phyloP scores from a whole-genome alignment of 2,113 vertebrate species.

The Capreolus pygargus region DNA sequence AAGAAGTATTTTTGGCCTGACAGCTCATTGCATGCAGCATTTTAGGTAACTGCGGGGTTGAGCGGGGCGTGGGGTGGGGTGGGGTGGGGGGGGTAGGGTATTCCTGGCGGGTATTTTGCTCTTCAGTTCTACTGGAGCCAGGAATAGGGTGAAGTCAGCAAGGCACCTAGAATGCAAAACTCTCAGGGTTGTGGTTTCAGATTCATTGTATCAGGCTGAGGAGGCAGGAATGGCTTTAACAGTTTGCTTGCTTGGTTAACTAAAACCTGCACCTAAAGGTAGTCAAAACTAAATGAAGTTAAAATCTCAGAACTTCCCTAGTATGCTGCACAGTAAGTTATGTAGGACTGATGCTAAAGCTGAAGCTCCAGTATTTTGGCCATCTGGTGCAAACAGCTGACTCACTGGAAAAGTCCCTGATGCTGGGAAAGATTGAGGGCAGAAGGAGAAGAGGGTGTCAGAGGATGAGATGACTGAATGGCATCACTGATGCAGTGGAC shows the following conservation, averaged over 20 bases:
- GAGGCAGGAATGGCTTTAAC: not conserved
- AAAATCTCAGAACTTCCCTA: not conserved
- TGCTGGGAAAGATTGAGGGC: not conserved
- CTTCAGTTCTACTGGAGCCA: not conserved
- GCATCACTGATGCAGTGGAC: not conserved
- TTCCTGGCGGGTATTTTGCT: not conserved
- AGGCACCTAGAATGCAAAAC: not conserved
- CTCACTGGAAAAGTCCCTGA: not conserved
- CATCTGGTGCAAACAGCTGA: not conserved
- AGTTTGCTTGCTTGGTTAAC: not conserved
- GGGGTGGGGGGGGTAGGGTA: not conserved
- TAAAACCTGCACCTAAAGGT: not conserved
- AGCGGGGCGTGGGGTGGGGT: not conserved
- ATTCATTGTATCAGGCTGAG: not conserved
- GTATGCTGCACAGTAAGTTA: not conserved
- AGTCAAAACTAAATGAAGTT: not conserved
- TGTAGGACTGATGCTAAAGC: not conserved
- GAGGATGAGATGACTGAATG: not conserved
- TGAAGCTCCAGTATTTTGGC: not conserved
- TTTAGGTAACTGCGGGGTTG: not conserved
- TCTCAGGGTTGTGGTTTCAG: not conserved
- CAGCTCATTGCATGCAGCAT: not conserved
- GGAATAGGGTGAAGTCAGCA: not conserved
- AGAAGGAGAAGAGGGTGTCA: not conserved
- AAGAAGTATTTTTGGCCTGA: not conserved